These are phyloP conservation scores for Drosophila triauraria DNA, from an alignment of 1,140 invertebrate genomes.

Conservation along the genomic window DNA sequence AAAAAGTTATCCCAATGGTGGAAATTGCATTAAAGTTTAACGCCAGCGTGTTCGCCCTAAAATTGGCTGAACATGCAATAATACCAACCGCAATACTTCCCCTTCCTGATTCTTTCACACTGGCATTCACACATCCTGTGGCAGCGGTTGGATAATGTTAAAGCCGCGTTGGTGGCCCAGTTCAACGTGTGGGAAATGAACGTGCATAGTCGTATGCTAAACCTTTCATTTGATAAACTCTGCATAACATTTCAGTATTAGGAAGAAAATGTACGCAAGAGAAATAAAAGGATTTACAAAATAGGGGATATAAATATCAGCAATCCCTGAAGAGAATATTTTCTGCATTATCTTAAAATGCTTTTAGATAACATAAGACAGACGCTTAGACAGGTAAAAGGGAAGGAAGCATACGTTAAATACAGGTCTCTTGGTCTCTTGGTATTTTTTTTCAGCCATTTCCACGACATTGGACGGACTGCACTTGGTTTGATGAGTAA, in stretches of 20 bases:
- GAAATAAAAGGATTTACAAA: background rate
- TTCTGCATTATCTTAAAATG: background rate
- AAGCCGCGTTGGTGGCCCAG: background rate
- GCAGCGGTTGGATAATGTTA: background rate
- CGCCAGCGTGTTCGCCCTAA: background rate
- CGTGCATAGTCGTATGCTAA: background rate
- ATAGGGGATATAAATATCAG: background rate
- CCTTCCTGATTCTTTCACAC: background rate
- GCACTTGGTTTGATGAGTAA: conserved; percentile 39
- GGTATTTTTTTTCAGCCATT: background rate
- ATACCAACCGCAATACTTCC: background rate
- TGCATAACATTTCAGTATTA: background rate
- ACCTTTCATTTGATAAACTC: background rate
- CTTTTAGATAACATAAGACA: background rate
- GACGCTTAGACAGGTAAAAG: background rate
- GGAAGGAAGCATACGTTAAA: conserved; percentile 3
- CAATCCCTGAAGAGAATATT: background rate
- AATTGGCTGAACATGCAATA: conserved; percentile 4
- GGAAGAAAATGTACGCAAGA: background rate
- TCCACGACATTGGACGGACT: conserved; percentile 8
- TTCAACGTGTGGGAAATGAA: background rate
- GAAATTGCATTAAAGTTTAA: background rate
- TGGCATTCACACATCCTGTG: background rate
- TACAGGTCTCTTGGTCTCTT: conserved; percentile 15
- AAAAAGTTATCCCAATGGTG: background rate